Base-by-base conservation (phyloP, 2,888 invertebrate species). In the Embidobia sp. region DNA sequence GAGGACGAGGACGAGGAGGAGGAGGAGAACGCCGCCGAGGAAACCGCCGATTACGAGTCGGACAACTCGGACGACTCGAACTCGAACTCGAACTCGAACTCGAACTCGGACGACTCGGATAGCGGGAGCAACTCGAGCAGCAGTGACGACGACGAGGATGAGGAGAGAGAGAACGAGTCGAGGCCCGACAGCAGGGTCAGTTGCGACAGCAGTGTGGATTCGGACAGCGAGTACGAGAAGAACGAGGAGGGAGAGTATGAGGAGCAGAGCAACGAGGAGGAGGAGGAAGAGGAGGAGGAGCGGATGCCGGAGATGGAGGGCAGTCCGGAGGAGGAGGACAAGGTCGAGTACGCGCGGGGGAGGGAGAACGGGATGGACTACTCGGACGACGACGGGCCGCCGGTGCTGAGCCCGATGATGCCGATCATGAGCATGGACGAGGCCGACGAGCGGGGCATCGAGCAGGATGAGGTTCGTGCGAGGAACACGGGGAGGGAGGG, bases 351-450 rank as follows among this genome's bases (percentile, higher is more conserved):
- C 2, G 26, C n/a, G 8, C 73, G 59, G 63, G 19, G 40, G 1
- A 18, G 66, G 16, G 78, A 83, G 8, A 66, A 79, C 3, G 76
- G 75, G 4, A 81, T 77, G 22, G 85, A 84, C 40, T 84, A 84
- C 22, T 81, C 81, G 1, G 88, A 88, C 3, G 88, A 89, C 7
- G 88, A 88, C 18, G 89, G 87, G 2, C 88, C 88, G 1, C 88
- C 89, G 0, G 82, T 88, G 6, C 67, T 89, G 15, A 88, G 88
- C 74, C 89, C 89, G 0, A 86, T 89, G 79, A 84, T 89, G 83
- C 88, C 89, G 1, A 70, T 87, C 8, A 75, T 83, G 22, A 48
- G 75, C 6, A 80, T 79, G 16, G 78, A 81, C 7, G 61, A 64
- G 7, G 80, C 79, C 13, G 78, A 81, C 7, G 61, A 64, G 7